Evolutionary conservation across 2,113 vertebrate genomes (phyloP), one percentile per base, ranked within the genome.

Genomic region (Baryphthengus martii): DNA sequence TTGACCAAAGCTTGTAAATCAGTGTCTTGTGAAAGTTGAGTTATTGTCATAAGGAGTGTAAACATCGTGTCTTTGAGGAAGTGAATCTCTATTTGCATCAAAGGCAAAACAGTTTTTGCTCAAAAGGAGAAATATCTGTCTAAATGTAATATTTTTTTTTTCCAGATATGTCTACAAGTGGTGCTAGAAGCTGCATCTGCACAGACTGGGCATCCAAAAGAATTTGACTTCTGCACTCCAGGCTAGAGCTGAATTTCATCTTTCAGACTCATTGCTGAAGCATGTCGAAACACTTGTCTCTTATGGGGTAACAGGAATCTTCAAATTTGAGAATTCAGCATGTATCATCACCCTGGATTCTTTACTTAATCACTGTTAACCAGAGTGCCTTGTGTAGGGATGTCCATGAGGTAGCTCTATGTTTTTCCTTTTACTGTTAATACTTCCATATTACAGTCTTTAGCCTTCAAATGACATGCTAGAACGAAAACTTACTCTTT

Each of bases 391-490:
- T 28, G 13, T 40, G 23, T 16, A 83, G 63, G 15, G 29, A 31
- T 0, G 0, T 45, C 39, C 31, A 44, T 31, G 39, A 62, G 15
- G 9, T 10, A 66, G 20, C 65, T 56, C 21, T 31, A 0, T 37
- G 29, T 33, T 87, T 89, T 74, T 61, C 14, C 59, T 40, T 59
- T 85, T 40, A 37, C 9, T 17, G 1, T 17, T n/a, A 62, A 39
- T n/a, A 20, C 37, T 74, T 74, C 19, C 16, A 14, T 29, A n/a
- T 91, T 59, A 40, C 25, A 55, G 25, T 35, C 67, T 88, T 62
- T 35, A 66, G 29, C 21, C 35, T 77, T 84, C 63, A 47, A 55
- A 45, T 7, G 13, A 11, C 40, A 55, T 10, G 29, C 33, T 56
- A n/a, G 55, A 49, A 77, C 56, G 50, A 74, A 77, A 81, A 65